Conservation (phyloP, 1,140 invertebrate genomes). For the Bicyclus anynana region DNA sequence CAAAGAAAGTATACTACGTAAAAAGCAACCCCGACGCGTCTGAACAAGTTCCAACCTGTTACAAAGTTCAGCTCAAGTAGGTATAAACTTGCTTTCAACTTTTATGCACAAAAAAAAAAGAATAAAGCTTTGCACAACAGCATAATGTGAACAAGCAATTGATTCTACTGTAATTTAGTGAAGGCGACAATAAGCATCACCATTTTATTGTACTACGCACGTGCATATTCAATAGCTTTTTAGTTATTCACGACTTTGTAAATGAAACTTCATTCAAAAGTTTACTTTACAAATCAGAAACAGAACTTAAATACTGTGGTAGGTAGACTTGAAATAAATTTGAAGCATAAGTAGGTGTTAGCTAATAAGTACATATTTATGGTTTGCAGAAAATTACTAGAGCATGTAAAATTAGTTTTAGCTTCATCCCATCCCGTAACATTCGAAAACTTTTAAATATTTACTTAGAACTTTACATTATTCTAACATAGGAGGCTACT, state of each 20-base stretch:
- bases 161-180: slow-evolving; percentile 25
- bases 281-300: too few relatives aligned
- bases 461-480: too few relatives aligned
- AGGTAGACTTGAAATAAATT: too few relatives aligned
- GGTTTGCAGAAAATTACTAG: too few relatives aligned
- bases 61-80: slow-evolving; percentile 15
- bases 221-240: slow-evolving; percentile 29
- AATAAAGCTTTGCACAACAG: slow-evolving; percentile 21
- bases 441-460: too few relatives aligned
- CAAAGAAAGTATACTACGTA: slow-evolving; percentile 7
- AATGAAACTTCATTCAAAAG: slow-evolving; percentile 2
- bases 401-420: too few relatives aligned
- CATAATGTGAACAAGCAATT: slow-evolving; percentile 14
- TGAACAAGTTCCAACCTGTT: slow-evolving; percentile 36
- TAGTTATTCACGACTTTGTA: slow-evolving; percentile 13
- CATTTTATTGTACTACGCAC: slow-evolving; percentile 30
- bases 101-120: slow-evolving; percentile 21
- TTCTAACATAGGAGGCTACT: too few relatives aligned
- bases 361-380: too few relatives aligned
- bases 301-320: too few relatives aligned
- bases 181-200: slow-evolving; percentile 19
- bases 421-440: too few relatives aligned
- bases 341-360: too few relatives aligned
- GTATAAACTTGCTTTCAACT: slow-evolving; percentile 18
- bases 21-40: slow-evolving; percentile 19